A percentile compares a stretch with the other conserved stretches of the same genome.
These are phyloP conservation scores for Bradypus variegatus DNA, from an alignment of 2,797 vertebrate genomes.

Conservation along the genomic window DNA sequence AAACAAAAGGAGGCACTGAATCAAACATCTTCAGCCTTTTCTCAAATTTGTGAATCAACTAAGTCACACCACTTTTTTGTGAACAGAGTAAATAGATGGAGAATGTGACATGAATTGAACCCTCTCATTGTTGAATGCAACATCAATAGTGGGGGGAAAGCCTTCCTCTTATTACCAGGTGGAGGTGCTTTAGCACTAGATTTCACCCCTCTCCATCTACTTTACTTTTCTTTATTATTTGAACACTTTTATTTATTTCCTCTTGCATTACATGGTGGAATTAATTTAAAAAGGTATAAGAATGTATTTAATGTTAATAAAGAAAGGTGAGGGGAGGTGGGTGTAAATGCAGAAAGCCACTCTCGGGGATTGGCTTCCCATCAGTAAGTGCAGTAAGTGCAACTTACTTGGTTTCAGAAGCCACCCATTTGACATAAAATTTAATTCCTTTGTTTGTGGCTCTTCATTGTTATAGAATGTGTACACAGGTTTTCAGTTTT, in stretches of 20 bases:
- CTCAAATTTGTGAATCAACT: not conserved
- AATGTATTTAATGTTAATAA: not conserved
- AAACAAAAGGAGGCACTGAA: not conserved
- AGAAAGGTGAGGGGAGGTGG: no score
- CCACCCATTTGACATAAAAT: not conserved
- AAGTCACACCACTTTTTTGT: not conserved
- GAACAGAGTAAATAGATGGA: not conserved
- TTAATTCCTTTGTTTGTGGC: not conserved
- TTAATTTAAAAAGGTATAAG: not conserved
- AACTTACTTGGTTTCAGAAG: not conserved
- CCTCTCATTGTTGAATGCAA: not conserved
- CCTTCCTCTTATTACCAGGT: not conserved
- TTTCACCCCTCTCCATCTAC: not conserved
- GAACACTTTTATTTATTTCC: not conserved
- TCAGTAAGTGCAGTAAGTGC: no score
- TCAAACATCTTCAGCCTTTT: not conserved
- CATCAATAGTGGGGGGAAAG: not conserved
- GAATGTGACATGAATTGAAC: not conserved
- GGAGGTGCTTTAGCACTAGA: not conserved
- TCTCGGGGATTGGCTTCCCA: not conserved
- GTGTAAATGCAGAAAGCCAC: not conserved
- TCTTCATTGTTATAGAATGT: not conserved
- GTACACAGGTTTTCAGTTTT: not conserved
- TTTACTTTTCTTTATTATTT: not conserved
- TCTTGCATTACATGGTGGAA: not conserved